Conservation (phyloP, 2,113 vertebrate genomes). For the Leptosomus discolor region DNA sequence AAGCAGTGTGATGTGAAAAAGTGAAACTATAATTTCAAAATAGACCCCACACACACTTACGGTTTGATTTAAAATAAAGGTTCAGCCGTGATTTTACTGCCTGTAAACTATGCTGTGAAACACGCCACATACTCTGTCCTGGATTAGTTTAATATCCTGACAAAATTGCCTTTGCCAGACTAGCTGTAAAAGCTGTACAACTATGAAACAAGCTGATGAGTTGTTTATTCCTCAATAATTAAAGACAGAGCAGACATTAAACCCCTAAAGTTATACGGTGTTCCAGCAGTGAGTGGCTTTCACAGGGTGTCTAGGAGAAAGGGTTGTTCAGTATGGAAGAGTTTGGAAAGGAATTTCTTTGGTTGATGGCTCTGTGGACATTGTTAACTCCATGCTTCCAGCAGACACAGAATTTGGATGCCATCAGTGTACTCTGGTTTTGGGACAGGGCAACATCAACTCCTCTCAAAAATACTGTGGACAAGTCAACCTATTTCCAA, state of each 20-base stretch:
- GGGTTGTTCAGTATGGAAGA: neutral
- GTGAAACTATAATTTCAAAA: neutral
- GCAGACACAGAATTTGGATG: neutral
- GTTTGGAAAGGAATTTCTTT: neutral
- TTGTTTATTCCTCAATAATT: neutral
- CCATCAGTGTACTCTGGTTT: neutral
- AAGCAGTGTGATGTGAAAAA: neutral
- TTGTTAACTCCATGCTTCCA: neutral
- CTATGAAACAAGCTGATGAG: neutral
- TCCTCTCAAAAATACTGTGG: neutral
- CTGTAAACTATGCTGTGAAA: neutral
- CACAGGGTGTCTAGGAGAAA: neutral
- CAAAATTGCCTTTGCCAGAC: neutral
- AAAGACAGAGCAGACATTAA: neutral
- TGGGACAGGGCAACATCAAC: neutral
- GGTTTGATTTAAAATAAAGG: neutral
- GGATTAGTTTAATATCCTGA: neutral
- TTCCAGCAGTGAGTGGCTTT: neutral
- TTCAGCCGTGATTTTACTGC: neutral
- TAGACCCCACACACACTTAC: accelerated
- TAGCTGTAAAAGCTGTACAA: neutral
- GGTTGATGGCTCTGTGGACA: neutral
- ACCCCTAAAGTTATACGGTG: neutral
- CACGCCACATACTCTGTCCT: neutral
- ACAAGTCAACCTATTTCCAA: neutral